Base-by-base conservation (phyloP, 1,140 invertebrate genomes). In the Tenebrio molitor region DNA sequence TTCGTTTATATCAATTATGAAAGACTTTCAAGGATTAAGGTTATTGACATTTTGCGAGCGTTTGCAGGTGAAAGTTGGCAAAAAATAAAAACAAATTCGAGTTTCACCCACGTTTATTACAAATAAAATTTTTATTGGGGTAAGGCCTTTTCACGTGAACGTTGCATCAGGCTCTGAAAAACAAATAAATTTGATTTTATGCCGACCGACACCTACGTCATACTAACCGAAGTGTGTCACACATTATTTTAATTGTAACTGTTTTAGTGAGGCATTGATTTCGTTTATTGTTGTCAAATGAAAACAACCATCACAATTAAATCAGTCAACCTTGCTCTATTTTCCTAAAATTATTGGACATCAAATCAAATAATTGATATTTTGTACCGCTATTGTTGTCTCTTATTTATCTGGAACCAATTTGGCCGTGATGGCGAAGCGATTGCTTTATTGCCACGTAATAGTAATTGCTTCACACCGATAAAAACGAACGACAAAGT, bases 21-120 rank as follows among this genome's bases (percentile, higher is more conserved):
- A 58, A 58, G 50, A 58, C 50, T 58, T 53, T 53, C 50, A 58
- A 58, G 50, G 50, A 58, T 58, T 58, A 58, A 58, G 50, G 50
- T 58, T 58, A 58, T 25, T 58, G 50, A 58, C 50, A 58, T 58
- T 39, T 39, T 39, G 29, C 10, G 10, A 19, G 19, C 23, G 50
- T 58, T 58, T 33, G 15, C 50, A 58, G 23, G 50, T 58, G 50
- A 58, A 58, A 58, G 50, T 58, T 25, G 4, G 50, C 50, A 58
- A 58, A 58, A 58, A 58, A 58, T 58, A 25, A 58, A 58, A 58
- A 58, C 50, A 58, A 58, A 58, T 58, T 29, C 8, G 46, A 29
- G 14, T 58, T 58, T 58, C 50, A 23, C 50, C 50, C 23, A 58
- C 50, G 29, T 58, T 33, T 58, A 53, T 21, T 53, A 8, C 46